These are phyloP conservation scores for Meghimatium bilineatum DNA, from an alignment of 2,888 invertebrate genomes.

Conservation along the genomic window DNA sequence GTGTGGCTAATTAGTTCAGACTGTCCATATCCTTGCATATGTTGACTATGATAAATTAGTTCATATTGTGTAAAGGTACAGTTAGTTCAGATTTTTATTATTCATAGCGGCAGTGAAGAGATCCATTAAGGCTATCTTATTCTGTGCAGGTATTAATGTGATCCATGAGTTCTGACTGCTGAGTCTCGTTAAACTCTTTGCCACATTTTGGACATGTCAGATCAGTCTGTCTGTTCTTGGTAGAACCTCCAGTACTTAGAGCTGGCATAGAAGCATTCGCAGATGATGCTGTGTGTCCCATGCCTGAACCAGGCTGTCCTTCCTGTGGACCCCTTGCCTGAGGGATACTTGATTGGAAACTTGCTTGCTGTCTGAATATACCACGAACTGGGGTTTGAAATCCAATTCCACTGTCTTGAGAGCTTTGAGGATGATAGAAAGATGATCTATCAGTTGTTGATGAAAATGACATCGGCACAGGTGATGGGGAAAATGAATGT, in stretches of 20 bases:
- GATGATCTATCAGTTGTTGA: slow-evolving; percentile 23
- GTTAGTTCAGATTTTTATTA: too few relatives aligned
- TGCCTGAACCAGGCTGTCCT: slow-evolving; percentile 23
- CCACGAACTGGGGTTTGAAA: background rate
- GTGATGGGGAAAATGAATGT: slow-evolving; percentile 20
- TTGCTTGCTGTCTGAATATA: background rate
- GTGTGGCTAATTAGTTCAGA: background rate
- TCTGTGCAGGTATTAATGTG: slow-evolving; percentile 65
- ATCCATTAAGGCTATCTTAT: background rate
- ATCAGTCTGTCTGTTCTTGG: slow-evolving; percentile 46
- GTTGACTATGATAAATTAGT: too few relatives aligned
- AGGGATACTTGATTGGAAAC: slow-evolving; percentile 40
- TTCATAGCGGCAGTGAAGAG: too few relatives aligned
- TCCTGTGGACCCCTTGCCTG: slow-evolving; percentile 9
- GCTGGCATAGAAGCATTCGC: slow-evolving; percentile 33
- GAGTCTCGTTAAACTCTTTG: slow-evolving; percentile 60
- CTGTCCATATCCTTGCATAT: background rate
- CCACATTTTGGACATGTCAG: slow-evolving; percentile 68
- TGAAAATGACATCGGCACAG: slow-evolving; percentile 18
- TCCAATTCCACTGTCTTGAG: background rate
- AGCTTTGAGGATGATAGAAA: slow-evolving; percentile 1
- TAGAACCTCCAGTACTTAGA: background rate
- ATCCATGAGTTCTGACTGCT: slow-evolving; percentile 62
- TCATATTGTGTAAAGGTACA: too few relatives aligned
- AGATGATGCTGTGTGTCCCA: background rate